phyloP scores from a whole-genome alignment of 2,797 vertebrate species.

The Pseudotriccus pelzelni region DNA sequence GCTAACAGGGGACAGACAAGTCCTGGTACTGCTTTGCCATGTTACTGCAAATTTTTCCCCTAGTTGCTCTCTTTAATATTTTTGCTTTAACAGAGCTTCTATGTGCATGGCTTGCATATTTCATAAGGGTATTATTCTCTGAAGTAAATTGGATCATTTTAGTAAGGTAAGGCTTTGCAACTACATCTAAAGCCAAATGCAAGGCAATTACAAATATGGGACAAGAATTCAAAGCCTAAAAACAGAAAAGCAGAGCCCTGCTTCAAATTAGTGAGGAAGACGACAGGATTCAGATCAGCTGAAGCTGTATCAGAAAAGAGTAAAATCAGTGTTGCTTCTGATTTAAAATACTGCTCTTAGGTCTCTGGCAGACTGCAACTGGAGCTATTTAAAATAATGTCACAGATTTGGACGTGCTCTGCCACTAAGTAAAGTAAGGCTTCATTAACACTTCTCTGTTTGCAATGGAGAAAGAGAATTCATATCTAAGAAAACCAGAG shows the following conservation, averaged over 20 bases:
- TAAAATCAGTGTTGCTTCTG: conserved; percentile 2
- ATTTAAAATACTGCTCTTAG: conserved; percentile 15
- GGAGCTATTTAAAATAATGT: background rate
- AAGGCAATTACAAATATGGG: background rate
- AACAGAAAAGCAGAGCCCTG: background rate
- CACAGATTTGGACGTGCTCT: background rate
- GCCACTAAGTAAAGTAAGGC: background rate
- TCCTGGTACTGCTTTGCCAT: background rate
- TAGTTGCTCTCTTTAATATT: background rate
- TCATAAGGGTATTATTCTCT: background rate
- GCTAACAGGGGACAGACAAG: background rate
- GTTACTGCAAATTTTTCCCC: background rate
- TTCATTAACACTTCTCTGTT: background rate
- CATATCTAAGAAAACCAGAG: background rate
- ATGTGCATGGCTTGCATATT: background rate
- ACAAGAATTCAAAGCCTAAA: background rate
- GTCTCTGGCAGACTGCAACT: background rate
- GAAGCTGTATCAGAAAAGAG: background rate
- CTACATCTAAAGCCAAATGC: background rate
- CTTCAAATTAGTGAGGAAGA: background rate
- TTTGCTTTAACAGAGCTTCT: background rate
- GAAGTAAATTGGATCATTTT: background rate
- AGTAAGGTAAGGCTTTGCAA: background rate
- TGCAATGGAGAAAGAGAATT: background rate
- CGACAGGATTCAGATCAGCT: background rate